These are phyloP conservation scores for Pygoscelis antarcticus DNA, from an alignment of 2,113 vertebrate species.

Conservation along the genomic window DNA sequence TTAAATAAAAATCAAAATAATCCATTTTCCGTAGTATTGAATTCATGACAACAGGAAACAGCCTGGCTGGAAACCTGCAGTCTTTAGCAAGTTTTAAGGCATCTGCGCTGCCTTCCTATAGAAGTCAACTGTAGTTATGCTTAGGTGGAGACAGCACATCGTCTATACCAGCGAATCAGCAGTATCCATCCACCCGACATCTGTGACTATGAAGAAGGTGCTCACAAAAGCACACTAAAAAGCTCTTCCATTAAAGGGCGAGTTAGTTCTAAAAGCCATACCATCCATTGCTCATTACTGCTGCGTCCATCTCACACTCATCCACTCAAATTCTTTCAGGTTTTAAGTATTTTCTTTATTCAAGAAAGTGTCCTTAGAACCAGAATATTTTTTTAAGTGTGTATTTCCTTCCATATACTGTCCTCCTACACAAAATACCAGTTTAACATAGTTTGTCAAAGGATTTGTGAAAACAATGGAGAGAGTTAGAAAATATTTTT, in stretches of 20 bases:
- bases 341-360: background rate
- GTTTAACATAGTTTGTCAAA: background rate
- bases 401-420: background rate
- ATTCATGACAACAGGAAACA: background rate
- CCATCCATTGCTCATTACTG: background rate
- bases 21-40: fast-evolving
- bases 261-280: background rate
- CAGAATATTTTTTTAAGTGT: background rate
- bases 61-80: background rate
- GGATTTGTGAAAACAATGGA: background rate
- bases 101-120: background rate
- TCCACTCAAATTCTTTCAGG: background rate
- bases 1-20: background rate
- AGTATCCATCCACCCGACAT: background rate
- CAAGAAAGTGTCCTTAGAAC: background rate
- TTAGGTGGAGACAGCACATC: background rate
- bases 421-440: background rate
- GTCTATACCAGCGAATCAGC: background rate
- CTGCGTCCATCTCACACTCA: background rate
- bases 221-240: background rate
- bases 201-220: background rate
- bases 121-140: background rate
- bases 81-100: background rate
- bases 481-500: background rate
- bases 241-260: background rate